Percentiles rank a stretch among this genome's conserved stretches.
phyloP scores from a whole-genome alignment of 2,888 invertebrate genomes.

The Drosophila fulvimacula region DNA sequence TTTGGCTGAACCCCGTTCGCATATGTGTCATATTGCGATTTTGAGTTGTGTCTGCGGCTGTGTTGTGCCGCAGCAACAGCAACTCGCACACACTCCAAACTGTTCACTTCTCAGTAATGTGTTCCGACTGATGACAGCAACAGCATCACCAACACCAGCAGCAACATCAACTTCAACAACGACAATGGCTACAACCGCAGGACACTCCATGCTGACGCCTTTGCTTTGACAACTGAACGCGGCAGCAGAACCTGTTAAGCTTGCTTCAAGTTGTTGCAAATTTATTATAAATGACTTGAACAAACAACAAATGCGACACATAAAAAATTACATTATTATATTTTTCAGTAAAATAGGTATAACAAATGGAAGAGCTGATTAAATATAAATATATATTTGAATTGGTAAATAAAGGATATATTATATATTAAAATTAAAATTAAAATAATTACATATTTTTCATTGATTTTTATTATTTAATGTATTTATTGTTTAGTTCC shows the following conservation, averaged over 20 bases:
- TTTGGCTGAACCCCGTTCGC: slow-evolving; percentile 57
- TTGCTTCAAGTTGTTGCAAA: neutral
- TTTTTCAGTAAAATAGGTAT: too few relatives aligned
- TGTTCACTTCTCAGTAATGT: slow-evolving; percentile 39
- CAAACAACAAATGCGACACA: too few relatives aligned
- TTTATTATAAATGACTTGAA: neutral
- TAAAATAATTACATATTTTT: too few relatives aligned
- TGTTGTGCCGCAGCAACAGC: slow-evolving; percentile 49
- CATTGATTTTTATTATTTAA: too few relatives aligned
- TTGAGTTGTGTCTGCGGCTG: slow-evolving; percentile 77
- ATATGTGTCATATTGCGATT: slow-evolving; percentile 78
- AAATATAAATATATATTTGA: too few relatives aligned
- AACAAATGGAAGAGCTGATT: too few relatives aligned
- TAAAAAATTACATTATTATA: too few relatives aligned
- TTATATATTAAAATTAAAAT: too few relatives aligned
- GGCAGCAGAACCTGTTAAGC: neutral
- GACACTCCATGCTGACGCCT: slow-evolving; percentile 29
- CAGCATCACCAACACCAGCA: slow-evolving; percentile 8
- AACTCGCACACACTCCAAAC: slow-evolving; percentile 23
- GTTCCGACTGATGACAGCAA: slow-evolving; percentile 50
- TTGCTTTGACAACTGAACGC: slow-evolving; percentile 19
- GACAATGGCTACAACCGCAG: slow-evolving; percentile 29
- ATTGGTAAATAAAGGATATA: too few relatives aligned
- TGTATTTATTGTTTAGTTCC: too few relatives aligned
- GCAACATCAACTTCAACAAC: slow-evolving; percentile 8